Base-by-base conservation (phyloP, 2,797 vertebrate species). In the Coregonus suidteri region DNA sequence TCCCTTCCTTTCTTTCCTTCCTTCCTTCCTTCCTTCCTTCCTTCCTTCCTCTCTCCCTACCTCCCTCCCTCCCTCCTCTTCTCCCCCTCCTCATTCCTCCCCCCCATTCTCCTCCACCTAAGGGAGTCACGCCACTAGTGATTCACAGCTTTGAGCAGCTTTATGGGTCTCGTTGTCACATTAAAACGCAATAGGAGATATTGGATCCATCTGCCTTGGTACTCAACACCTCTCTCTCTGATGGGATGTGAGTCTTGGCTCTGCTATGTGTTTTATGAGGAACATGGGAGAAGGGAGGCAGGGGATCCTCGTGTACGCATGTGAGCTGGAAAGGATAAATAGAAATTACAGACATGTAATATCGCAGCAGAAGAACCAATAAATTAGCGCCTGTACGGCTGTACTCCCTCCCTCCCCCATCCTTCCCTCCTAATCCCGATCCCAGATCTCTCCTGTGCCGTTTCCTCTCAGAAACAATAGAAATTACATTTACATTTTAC, bases 131-230 rank as follows among this genome's bases (percentile, higher is more conserved):
- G 64, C 15, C 79, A 68, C 69, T 59, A 76, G 79, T 90, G 90
- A 90, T 89, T 87, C 89, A 91, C 90, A 83, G 83, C 87, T 88
- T 87, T 91, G 89, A 88, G 84, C 90, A 88, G 83, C 78, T 84
- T 85, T 77, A 78, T 51, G 59, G 73, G 76, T 82, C 90, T 83
- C 83, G 76, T 88, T 89, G 86, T 92, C 90, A 86, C 87, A 84
- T 87, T 89, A 86, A 86, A 81, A 91, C 85, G 80, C 73, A 78
- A 85, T 88, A 71, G 74, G 81, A 85, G 86, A 83, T 85, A 77
- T 84, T 87, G 78, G 75, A 91, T 64, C 83, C 90, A 90, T 90
- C 87, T 91, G 88, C 86, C 76, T 3, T 71, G 70, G 68, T 68
- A 82, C 78, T 85, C 83, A 86, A 76, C 83, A 81, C 86, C 86